These are phyloP conservation scores for Parasteatoda tepidariorum DNA, from an alignment of 1,140 invertebrate species.

Conservation along the genomic window DNA sequence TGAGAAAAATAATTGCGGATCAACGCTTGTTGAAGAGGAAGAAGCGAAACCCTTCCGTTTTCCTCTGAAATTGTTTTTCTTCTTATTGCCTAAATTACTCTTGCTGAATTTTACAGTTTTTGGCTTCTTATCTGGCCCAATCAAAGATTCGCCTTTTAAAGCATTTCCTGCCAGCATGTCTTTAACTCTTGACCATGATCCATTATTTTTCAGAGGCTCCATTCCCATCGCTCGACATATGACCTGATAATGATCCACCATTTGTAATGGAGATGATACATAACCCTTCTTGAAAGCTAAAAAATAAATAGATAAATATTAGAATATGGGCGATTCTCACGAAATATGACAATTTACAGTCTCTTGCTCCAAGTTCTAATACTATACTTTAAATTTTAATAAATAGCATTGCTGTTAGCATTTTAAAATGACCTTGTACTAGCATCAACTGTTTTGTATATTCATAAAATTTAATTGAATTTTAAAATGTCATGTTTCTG, in stretches of 20 bases:
- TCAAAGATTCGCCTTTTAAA: slow-evolving; percentile 6
- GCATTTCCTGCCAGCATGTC: slow-evolving; percentile 65
- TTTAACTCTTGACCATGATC: slow-evolving; percentile 22
- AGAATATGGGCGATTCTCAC: background rate
- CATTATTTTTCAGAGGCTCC: slow-evolving; percentile 59
- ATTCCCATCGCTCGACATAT: slow-evolving; percentile 60
- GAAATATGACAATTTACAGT: no score
- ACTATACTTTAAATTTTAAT: no score
- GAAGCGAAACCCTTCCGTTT: slow-evolving; percentile 37
- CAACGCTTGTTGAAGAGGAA: background rate
- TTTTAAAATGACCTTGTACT: no score
- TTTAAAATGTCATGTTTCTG: no score
- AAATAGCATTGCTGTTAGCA: no score
- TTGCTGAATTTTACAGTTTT: slow-evolving; percentile 21
- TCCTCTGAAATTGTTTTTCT: slow-evolving; percentile 49
- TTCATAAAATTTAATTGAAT: no score
- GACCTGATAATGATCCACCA: slow-evolving; percentile 62
- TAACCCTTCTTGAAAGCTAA: slow-evolving; percentile 59
- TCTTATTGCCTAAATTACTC: slow-evolving; percentile 11
- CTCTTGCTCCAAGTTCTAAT: no score
- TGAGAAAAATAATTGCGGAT: background rate
- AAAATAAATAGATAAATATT: slow-evolving; percentile 15
- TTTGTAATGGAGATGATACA: slow-evolving; percentile 35
- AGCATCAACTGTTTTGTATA: no score
- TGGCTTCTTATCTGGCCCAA: slow-evolving; percentile 46